Base-by-base conservation (phyloP, 2,888 invertebrate species). In the Tenthredo notha region DNA sequence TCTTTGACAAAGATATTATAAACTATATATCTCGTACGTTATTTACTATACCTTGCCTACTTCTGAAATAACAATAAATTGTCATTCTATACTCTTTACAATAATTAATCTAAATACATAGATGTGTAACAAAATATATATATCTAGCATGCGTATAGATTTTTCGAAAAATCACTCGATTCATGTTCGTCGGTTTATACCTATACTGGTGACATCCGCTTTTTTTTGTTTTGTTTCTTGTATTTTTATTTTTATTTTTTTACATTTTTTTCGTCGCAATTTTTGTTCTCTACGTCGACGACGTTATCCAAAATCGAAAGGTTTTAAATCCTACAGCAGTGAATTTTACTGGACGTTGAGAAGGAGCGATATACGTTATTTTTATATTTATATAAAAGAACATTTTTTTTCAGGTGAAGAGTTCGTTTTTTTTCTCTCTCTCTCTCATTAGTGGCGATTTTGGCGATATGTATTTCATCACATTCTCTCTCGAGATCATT, bases 361-460 rank as follows among this genome's bases (percentile, higher is more conserved):
- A 61, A 25, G 61, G 67, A 77, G 37, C 37, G 78, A 54, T 50
- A 54, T 50, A 77, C 84, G 84, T 67, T 54, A 37, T 29, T 75
- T 65, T 84, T 37, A 47, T 58, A 74, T 74, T 21, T 3, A 74
- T 21, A 37, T 10, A 43, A n/a, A 29, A 37, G 15, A n/a, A 70
- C 70, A 70, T 70, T 78, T 82, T 74, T 74, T 85, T 87, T 84
- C 86, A 87, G 87, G 85, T 87, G 87, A 84, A 86, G 86, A 87
- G 54, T 43, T 10, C 10, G 1, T 6, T 0, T n/a, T n/a, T 54
- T 4, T 82, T 85, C 84, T 85, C 65, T 70, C 37, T 18, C 40
- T 43, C 18, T 40, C 10, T 72, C 9, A 33, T 77, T 85, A 47
- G 25, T 67, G 84, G 85, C 85, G 86, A 85, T 86, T 84, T 85